These are phyloP conservation scores for Stercorarius parasiticus DNA, from an alignment of 2,113 vertebrate genomes.

Conservation along the genomic window DNA sequence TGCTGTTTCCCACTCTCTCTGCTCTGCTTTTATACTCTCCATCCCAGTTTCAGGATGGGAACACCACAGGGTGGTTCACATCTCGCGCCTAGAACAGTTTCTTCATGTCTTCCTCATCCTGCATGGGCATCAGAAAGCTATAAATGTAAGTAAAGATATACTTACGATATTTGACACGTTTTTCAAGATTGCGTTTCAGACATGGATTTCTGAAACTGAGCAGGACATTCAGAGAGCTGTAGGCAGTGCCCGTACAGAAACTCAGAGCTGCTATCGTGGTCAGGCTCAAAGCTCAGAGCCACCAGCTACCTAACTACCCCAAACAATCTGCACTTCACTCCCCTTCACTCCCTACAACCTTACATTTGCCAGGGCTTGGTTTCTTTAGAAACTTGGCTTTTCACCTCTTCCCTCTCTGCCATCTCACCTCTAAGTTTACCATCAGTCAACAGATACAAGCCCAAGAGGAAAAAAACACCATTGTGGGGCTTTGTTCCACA, in stretches of 20 bases:
- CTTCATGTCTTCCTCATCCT: neutral
- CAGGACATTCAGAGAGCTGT: neutral
- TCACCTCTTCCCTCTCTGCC: neutral
- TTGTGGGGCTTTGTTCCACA: neutral
- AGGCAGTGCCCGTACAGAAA: neutral
- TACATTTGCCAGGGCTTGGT: neutral
- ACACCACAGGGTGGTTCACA: neutral
- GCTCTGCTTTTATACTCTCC: neutral
- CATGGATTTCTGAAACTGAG: neutral
- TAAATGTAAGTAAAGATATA: neutral
- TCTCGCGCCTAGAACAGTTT: neutral
- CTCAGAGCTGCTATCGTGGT: neutral
- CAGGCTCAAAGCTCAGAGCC: neutral
- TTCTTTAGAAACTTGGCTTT: neutral
- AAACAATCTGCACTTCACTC: neutral
- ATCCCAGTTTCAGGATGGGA: neutral
- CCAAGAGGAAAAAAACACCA: neutral
- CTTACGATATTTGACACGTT: neutral
- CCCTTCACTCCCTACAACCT: neutral
- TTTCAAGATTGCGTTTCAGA: neutral
- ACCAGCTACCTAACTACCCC: neutral
- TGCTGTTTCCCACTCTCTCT: neutral
- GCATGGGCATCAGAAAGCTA: neutral
- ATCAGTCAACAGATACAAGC: neutral
- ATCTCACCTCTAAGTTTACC: neutral